Evolutionary conservation across 2,888 invertebrate species (phyloP).

Genomic region (Strigamia crassipes): DNA sequence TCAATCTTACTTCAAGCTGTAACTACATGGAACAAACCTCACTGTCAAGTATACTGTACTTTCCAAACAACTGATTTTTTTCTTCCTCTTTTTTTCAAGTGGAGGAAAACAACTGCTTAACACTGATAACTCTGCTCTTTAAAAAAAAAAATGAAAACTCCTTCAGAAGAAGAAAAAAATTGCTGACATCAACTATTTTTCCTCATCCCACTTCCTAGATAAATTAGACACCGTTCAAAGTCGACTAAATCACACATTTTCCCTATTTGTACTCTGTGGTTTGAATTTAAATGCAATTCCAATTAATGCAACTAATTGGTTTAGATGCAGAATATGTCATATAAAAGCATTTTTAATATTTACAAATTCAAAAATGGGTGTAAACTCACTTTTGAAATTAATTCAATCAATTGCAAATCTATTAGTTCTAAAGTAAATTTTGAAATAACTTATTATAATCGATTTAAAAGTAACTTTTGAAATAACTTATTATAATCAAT

Average conservation of each 20-base stretch:
- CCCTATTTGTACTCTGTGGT: neutral
- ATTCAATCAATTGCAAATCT: too few species aligned
- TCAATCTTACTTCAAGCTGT: slow-evolving; percentile 30
- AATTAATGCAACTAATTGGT: too few species aligned
- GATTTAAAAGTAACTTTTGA: too few species aligned
- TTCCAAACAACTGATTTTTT: slow-evolving; percentile 14
- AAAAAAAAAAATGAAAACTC: slow-evolving; percentile 19
- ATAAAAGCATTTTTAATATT: too few species aligned
- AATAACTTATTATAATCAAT: too few species aligned
- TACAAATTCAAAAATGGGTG: too few species aligned
- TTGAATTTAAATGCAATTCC: too few species aligned
- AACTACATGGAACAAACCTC: slow-evolving; percentile 28
- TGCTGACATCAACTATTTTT: neutral
- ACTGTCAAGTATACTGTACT: slow-evolving; percentile 27
- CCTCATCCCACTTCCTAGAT: neutral
- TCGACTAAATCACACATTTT: neutral
- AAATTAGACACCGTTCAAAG: neutral
- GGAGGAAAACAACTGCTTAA: neutral
- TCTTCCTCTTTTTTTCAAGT: neutral
- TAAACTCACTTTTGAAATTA: too few species aligned
- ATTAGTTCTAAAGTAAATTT: too few species aligned
- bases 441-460: too few species aligned
- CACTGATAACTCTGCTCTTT: neutral
- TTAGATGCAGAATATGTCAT: too few species aligned
- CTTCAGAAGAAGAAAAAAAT: neutral